Percentiles rank a stretch among this genome's conserved stretches.
These are phyloP conservation scores for Aspidiotus rigidus DNA, from an alignment of 2,888 invertebrate species.

Conservation along the genomic window DNA sequence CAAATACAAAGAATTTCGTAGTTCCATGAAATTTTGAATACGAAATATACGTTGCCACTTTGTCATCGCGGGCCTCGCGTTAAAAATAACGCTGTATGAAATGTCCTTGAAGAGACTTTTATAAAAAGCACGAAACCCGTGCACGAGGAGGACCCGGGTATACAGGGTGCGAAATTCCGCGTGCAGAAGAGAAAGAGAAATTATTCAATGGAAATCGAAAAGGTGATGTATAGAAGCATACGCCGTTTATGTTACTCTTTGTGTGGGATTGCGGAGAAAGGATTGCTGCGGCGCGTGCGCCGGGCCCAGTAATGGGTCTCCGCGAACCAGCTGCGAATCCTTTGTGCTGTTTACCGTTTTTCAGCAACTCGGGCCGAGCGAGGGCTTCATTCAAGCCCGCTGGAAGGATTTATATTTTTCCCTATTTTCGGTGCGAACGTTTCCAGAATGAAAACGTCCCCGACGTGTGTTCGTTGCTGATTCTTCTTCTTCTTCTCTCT, in stretches of 20 bases:
- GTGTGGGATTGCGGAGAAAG: neutral
- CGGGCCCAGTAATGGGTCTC: neutral
- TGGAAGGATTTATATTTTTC: neutral
- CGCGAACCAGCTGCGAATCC: constrained; percentile 5
- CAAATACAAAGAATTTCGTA: too few species aligned
- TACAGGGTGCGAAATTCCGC: constrained; percentile 23
- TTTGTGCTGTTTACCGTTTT: neutral
- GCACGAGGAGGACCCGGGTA: constrained; percentile 7
- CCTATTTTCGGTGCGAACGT: neutral
- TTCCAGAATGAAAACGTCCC: constrained; percentile 4
- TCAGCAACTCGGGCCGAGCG: neutral
- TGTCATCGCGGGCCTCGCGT: too few species aligned
- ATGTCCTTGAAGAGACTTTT: constrained; percentile 30
- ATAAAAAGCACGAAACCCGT: constrained; percentile 8
- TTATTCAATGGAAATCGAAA: neutral
- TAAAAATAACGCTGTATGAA: too few species aligned
- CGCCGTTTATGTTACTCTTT: constrained; percentile 1
- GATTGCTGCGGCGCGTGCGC: constrained; percentile 12
- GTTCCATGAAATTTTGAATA: too few species aligned
- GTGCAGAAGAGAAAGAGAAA: constrained; percentile 22
- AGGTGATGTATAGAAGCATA: neutral
- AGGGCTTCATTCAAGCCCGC: neutral
- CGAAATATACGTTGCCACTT: too few species aligned
- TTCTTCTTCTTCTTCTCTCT: too few species aligned
- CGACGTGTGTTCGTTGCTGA: neutral